These are phyloP conservation scores for Ageneiosus marmoratus DNA, from an alignment of 2,113 vertebrate genomes.

Conservation along the genomic window DNA sequence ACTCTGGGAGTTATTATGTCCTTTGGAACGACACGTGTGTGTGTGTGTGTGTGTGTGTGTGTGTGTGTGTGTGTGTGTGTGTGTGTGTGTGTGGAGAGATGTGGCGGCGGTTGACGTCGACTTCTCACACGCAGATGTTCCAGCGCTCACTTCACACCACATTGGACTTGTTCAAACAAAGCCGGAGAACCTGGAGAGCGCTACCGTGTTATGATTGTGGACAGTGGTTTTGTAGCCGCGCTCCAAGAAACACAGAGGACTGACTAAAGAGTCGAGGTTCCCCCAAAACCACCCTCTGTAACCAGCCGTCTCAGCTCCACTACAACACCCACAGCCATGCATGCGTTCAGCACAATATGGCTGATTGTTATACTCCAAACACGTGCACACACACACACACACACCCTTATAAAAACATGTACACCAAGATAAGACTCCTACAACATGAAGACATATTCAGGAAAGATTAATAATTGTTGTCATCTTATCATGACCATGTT, in stretches of 20 bases:
- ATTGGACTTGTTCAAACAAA: slow-evolving; percentile 68
- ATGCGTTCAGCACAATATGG: slow-evolving; percentile 36
- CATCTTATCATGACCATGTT: neutral
- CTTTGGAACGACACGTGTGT: slow-evolving; percentile 44
- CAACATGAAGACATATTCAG: neutral
- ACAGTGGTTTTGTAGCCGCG: slow-evolving; percentile 56
- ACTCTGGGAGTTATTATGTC: slow-evolving; percentile 40
- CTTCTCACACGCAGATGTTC: slow-evolving; percentile 59
- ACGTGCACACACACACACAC: slow-evolving; percentile 8
- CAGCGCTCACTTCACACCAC: slow-evolving; percentile 57
- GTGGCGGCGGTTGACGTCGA: slow-evolving; percentile 56
- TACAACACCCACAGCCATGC: slow-evolving; percentile 7
- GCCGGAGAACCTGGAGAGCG: slow-evolving; percentile 56
- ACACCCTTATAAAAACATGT: neutral
- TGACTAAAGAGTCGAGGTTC: slow-evolving; percentile 58
- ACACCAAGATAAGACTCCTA: neutral
- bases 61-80: too few relatives aligned
- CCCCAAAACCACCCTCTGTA: slow-evolving; percentile 22
- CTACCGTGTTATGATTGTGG: slow-evolving; percentile 67
- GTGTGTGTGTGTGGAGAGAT: slow-evolving; percentile 50
- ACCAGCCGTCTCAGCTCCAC: slow-evolving; percentile 29
- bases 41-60: too few relatives aligned
- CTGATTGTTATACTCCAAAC: slow-evolving; percentile 48
- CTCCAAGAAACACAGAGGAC: slow-evolving; percentile 68
- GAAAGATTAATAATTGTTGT: neutral